phyloP scores from a whole-genome alignment of 1,140 invertebrate genomes.

The Drosophila punjabiensis region DNA sequence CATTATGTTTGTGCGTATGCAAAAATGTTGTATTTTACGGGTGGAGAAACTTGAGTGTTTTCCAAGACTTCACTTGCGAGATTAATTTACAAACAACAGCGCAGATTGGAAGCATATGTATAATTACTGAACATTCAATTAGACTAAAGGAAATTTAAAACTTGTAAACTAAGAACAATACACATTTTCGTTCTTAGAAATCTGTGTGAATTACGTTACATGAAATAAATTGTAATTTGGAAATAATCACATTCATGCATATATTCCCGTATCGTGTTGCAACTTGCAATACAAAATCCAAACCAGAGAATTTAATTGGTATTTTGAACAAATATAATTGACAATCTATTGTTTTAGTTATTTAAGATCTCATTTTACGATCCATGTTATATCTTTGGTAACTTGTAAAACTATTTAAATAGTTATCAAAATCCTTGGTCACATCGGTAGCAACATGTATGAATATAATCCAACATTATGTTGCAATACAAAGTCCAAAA shows the following conservation, averaged over 20 bases:
- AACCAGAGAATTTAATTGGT: too few species aligned
- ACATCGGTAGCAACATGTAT: neutral
- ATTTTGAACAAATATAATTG: neutral
- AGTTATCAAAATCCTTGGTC: neutral
- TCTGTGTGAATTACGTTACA: neutral
- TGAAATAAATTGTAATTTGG: neutral
- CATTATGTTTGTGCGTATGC: slow-evolving; percentile 9
- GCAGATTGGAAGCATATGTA: neutral
- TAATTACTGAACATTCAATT: neutral
- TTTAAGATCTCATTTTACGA: neutral
- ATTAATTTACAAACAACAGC: neutral
- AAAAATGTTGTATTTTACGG: neutral
- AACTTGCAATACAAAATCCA: neutral
- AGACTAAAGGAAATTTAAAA: neutral
- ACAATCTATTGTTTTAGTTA: neutral
- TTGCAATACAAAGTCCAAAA: neutral
- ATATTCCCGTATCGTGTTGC: neutral
- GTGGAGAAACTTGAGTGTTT: neutral
- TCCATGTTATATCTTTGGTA: neutral
- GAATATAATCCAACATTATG: neutral
- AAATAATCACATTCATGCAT: neutral
- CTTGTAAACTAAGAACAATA: neutral
- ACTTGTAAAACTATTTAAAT: neutral
- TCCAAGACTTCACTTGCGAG: neutral
- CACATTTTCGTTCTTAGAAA: neutral